phyloP scores from a whole-genome alignment of 2,797 vertebrate genomes.

The Sebastes matsubarae region DNA sequence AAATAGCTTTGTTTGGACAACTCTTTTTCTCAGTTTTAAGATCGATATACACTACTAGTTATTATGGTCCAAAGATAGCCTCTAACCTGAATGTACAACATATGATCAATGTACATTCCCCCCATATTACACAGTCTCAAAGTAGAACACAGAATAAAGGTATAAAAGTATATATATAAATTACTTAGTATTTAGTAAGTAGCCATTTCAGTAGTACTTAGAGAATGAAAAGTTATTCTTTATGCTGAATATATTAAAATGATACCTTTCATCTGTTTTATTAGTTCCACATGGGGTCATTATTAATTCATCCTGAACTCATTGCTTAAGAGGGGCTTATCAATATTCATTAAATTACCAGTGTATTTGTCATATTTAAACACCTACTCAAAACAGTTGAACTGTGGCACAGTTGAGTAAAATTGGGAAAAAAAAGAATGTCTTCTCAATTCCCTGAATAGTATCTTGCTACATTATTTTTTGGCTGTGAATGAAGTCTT shows the following conservation, averaged over 20 bases:
- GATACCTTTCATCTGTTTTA: background rate
- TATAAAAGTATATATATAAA: background rate
- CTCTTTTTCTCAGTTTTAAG: background rate
- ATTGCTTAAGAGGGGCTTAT: background rate
- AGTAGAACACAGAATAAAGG: background rate
- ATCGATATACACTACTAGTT: background rate
- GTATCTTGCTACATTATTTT: background rate
- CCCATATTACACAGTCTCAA: background rate
- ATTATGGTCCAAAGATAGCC: background rate
- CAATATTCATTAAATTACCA: background rate
- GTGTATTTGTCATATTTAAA: background rate
- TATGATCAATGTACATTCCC: background rate
- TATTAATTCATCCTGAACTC: background rate
- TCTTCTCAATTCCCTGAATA: background rate
- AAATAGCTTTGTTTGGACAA: background rate
- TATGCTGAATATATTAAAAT: background rate
- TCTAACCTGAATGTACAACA: background rate
- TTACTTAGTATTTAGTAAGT: background rate
- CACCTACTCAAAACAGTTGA: background rate
- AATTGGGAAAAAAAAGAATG: background rate
- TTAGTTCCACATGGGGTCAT: background rate
- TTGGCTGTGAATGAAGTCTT: background rate
- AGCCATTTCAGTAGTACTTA: background rate
- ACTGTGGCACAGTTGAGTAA: background rate
- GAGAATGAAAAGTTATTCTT: background rate